A percentile compares a stretch with the other conserved stretches of the same genome.
phyloP scores from a whole-genome alignment of 2,888 invertebrate genomes.

The Drosophila multiciliata region DNA sequence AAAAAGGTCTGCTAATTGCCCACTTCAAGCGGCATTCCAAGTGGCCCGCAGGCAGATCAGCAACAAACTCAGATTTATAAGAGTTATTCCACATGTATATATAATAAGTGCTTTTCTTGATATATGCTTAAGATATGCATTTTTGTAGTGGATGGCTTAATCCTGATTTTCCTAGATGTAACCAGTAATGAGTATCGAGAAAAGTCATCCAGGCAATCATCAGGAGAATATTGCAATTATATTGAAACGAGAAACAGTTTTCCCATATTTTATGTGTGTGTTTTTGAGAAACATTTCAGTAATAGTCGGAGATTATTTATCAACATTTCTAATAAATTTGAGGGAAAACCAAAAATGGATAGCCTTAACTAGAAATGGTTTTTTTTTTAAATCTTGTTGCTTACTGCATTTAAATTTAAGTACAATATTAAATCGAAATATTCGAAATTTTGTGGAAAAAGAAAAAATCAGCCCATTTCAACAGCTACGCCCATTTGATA shows the following conservation, averaged over 20 bases:
- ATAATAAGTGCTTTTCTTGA: not conserved
- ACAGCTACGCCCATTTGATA: constrained; percentile 46
- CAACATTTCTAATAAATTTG: not conserved
- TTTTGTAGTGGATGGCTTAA: constrained; percentile 2
- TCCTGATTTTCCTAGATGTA: constrained; percentile 9
- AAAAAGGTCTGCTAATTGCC: constrained; percentile 72
- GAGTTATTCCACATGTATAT: not conserved
- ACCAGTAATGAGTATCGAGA: not conserved
- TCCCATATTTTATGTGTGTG: not conserved
- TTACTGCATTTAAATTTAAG: not conserved
- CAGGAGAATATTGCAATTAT: not conserved
- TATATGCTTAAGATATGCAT: not conserved
- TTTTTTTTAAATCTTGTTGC: not conserved
- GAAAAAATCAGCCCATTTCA: not conserved
- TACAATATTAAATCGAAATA: not conserved
- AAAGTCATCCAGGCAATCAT: not conserved
- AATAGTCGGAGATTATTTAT: not conserved
- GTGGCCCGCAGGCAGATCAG: constrained; percentile 24
- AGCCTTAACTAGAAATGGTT: not conserved
- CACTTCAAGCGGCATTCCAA: constrained; percentile 49
- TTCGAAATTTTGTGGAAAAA: not conserved
- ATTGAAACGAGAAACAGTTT: not conserved
- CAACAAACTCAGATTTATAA: constrained; percentile 29
- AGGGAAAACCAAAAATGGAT: not conserved
- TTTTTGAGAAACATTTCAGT: not conserved